Conservation (phyloP, 2,888 invertebrate genomes). For the Chymomyza amoena region DNA sequence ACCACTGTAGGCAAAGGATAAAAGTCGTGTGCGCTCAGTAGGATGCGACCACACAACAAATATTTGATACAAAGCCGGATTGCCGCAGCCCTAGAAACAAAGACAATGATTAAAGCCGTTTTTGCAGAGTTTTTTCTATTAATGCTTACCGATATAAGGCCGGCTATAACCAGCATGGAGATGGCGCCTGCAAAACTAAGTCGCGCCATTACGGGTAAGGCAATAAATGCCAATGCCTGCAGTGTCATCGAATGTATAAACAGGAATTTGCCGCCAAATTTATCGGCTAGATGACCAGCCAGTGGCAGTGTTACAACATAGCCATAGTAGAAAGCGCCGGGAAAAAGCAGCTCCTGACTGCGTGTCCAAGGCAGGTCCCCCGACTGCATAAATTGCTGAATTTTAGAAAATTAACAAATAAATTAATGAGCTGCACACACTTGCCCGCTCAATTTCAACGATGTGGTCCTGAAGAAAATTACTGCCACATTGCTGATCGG, state of each 20-base stretch:
- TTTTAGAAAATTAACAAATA: conserved; percentile 4
- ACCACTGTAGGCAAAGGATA: conserved; percentile 79
- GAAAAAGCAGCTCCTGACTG: conserved; percentile 79
- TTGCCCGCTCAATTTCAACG: conserved; percentile 20
- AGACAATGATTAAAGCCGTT: not conserved
- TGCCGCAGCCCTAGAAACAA: conserved; percentile 70
- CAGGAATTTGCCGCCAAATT: conserved; percentile 78
- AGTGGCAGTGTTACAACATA: conserved; percentile 77
- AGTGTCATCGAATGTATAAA: conserved; percentile 74
- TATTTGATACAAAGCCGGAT: conserved; percentile 76
- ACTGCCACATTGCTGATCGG: conserved; percentile 21
- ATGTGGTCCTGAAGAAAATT: not conserved
- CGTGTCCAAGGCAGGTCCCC: conserved; percentile 81
- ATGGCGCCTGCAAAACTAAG: conserved; percentile 76
- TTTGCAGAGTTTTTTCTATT: not conserved
- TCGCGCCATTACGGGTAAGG: conserved; percentile 79
- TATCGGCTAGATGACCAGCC: conserved; percentile 78
- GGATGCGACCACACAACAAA: conserved; percentile 78
- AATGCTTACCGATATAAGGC: conserved; percentile 79
- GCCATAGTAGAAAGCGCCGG: conserved; percentile 81
- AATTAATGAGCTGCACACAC: conserved; percentile 6
- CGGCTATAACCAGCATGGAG: conserved; percentile 78
- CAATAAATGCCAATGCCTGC: conserved; percentile 78
- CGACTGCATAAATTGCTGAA: conserved; percentile 39
- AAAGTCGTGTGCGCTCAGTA: conserved; percentile 76